Evolutionary conservation across 2,888 invertebrate species (phyloP).

Genomic region (Mimumesa dahlbomi): DNA sequence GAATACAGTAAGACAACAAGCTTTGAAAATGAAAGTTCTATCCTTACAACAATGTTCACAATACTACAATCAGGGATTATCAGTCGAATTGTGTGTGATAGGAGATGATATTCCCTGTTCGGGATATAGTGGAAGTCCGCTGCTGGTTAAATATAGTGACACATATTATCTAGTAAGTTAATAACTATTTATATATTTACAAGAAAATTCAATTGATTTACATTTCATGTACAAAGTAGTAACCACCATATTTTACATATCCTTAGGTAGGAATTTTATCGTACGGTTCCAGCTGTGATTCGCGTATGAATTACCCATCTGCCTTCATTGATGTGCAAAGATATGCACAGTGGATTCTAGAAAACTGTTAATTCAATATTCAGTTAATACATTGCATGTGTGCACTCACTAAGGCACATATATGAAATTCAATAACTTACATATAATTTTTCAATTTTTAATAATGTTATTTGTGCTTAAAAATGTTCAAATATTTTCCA

Average conservation of each 20-base stretch:
- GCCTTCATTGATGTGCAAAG: conserved; percentile 89
- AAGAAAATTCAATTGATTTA: conserved; percentile 14
- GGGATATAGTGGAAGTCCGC: conserved; percentile 90
- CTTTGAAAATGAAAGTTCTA: conserved; percentile 85
- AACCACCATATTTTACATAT: conserved; percentile 18
- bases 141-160: conserved; percentile 84
- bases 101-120: conserved; percentile 88
- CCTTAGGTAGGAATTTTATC: conserved; percentile 89
- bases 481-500: conserved; percentile 96
- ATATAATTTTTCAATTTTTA: not conserved
- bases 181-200: conserved; percentile 11
- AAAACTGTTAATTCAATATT: conserved; percentile 81
- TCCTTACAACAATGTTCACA: conserved; percentile 85
- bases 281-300: conserved; percentile 90
- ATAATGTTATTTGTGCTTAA: conserved; percentile 78
- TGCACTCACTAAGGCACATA: not conserved
- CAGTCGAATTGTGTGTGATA: conserved; percentile 87
- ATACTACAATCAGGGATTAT: conserved; percentile 84
- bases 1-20: conserved; percentile 81
- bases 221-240: conserved; percentile 7
- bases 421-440: not conserved
- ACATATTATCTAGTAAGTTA: conserved; percentile 84
- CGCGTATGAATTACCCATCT: conserved; percentile 87
- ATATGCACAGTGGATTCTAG: conserved; percentile 88
- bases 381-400: not conserved